These are phyloP conservation scores for Pachyuromys duprasi DNA, from an alignment of 2,797 vertebrate genomes.

Conservation along the genomic window DNA sequence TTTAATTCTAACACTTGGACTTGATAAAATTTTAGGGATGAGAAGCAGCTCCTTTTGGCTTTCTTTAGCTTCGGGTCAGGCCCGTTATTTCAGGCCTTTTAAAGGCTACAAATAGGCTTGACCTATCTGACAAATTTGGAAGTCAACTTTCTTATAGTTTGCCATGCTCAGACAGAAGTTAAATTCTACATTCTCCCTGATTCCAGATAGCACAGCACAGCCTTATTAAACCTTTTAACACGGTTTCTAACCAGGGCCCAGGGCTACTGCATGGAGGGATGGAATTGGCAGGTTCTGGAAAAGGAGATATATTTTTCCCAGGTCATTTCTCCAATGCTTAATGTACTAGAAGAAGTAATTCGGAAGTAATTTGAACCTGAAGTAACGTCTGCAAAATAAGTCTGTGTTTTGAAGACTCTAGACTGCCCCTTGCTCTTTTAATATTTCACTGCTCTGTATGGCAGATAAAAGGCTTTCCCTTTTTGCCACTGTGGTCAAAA, in stretches of 20 bases:
- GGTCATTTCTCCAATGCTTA: background rate
- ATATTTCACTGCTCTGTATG: background rate
- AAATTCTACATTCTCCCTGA: background rate
- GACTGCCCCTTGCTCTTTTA: background rate
- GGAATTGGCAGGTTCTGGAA: background rate
- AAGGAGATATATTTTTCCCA: background rate
- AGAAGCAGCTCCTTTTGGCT: background rate
- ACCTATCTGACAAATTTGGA: slow-evolving; percentile 18
- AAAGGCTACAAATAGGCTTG: slow-evolving; percentile 25
- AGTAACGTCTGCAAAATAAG: background rate
- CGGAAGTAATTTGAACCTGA: slow-evolving; percentile 10
- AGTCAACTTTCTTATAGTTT: background rate
- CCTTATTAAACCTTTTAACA: background rate
- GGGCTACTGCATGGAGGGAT: too few relatives aligned
- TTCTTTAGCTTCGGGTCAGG: background rate
- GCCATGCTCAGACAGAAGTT: background rate
- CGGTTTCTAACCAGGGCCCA: background rate
- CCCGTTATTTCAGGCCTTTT: slow-evolving; percentile 39
- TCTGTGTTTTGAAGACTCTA: slow-evolving; percentile 34
- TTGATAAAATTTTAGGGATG: background rate
- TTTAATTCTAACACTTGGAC: background rate
- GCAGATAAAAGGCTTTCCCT: background rate
- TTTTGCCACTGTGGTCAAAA: background rate
- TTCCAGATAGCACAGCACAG: background rate
- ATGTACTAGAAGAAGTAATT: background rate